Evolutionary conservation across 2,888 invertebrate genomes (phyloP).

Genomic region (Cephus nigrinus): DNA sequence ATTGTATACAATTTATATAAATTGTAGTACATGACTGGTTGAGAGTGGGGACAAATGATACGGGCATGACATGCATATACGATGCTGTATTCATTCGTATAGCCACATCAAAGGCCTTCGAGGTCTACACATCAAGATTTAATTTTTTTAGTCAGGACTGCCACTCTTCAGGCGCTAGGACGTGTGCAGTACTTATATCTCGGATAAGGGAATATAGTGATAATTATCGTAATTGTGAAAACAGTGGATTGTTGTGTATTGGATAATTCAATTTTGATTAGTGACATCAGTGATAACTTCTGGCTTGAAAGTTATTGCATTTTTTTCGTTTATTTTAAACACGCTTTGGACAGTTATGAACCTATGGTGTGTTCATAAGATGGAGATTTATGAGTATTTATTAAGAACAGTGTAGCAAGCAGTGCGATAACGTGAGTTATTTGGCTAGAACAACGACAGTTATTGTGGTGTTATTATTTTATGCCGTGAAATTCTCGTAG

Average conservation of each 20-base stretch:
- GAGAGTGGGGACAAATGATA: conserved; percentile 19
- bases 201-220: neutral
- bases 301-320: neutral
- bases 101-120: neutral
- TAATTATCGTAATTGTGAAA: neutral
- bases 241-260: neutral
- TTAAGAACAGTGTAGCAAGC: neutral
- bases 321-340: neutral
- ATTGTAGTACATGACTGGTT: conserved; percentile 29
- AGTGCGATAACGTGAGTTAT: neutral
- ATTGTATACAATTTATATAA: conserved; percentile 37
- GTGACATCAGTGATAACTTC: neutral
- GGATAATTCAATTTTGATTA: neutral
- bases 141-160: conserved; percentile 3
- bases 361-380: neutral
- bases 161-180: neutral
- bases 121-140: neutral
- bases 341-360: neutral
- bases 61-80: neutral
- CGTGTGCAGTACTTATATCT: neutral
- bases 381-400: neutral
- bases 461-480: neutral
- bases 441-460: neutral
- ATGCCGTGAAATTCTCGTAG: neutral
- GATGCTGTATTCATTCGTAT: neutral